Base-by-base conservation (phyloP, 1,140 invertebrate genomes). In the Leptinotarsa undecemlineata region DNA sequence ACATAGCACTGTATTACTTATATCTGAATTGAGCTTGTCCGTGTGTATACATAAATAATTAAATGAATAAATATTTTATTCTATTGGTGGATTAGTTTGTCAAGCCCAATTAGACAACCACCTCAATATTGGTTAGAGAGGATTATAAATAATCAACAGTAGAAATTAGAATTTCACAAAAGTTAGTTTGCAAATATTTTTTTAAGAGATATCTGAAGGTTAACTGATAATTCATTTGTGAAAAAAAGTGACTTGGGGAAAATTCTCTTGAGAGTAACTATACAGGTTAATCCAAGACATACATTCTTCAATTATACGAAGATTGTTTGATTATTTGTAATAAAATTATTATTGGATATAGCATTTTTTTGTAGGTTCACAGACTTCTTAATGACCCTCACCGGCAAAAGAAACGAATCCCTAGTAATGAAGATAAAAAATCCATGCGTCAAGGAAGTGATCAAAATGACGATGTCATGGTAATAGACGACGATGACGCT, bases 311-410 rank as follows among this genome's bases (percentile, higher is more conserved):
- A 6, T 8, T 33, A 33, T 8, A 8, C 26, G 6, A 33, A 33
- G 5, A 68, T 42, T 42, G 19, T 71, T n/a, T 5, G 11, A 64
- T 17, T 63, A 15, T 14, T 15, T 5, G 19, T 19, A 60, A n/a
- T 51, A 51, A 70, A 70, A 11, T 71, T 60, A n/a, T 4, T 63
- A 17, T 19, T 61, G 42, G 13, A 26, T 64, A 14, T 48, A 71
- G 5, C 6, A n/a, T 71, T 15, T 71, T 48, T 75, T 23, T 70
- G 17, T 48, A 74, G 73, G 51, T 57, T 4, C n/a, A 15, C n/a
- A 69, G 69, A 69, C 26, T 76, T 48, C 69, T 73, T 17, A 67
- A 63, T 26, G 57, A 70, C 19, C 47, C 71, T 61, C 23, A 73
- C 20, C 19, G 51, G 14, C 20, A 61, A 48, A 64, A 48, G n/a